Evolutionary conservation across 1,140 invertebrate genomes (phyloP), one percentile per base, ranked within the genome.

Genomic region (Apis laboriosa): DNA sequence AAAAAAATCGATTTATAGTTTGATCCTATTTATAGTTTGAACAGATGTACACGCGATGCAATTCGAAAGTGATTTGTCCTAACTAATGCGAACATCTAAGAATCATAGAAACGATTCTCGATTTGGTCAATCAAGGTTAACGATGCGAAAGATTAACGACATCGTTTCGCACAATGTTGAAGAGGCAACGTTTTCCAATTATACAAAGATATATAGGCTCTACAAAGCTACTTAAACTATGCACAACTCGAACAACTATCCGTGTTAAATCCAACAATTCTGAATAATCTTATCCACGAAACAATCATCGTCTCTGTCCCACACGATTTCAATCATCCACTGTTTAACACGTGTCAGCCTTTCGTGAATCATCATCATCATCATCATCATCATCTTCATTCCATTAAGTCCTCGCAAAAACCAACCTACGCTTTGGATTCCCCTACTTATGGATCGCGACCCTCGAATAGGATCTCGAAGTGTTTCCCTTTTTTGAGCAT

Each of bases 351-450:
- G 58, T 75, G 72, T 61, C 56, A 75, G 70, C 9, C 70, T 15
- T n/a, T 60, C 56, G 19, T 77, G 75, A 77, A 55, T 77, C 75
- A 77, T 28, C 61, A 28, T 34, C 75, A 77, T 28, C 61, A 28
- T 34, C 24, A 55, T 77, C 75, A 77, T 28, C 61, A 28, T 34
- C n/a, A 34, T 34, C 34, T 34, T 34, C 2, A 4, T 34, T 17
- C 4, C 13, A 55, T 77, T 77, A 77, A 77, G 53, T 51, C 28
- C 51, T n/a, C 3, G 51, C 11, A 34, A 66, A 77, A 66, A 66
- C 0, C 63, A 9, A 8, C 80, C 74, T 64, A 75, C 63, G 43
- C 19, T 17, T 13, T 1, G 12, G 43, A 51, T 49, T 34, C 9
- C 61, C 13, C 2, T 24, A 19, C 58, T 21, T 19, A 8, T 21